Conservation (phyloP, 2,797 vertebrate species). For the Sciaenops ocellatus region DNA sequence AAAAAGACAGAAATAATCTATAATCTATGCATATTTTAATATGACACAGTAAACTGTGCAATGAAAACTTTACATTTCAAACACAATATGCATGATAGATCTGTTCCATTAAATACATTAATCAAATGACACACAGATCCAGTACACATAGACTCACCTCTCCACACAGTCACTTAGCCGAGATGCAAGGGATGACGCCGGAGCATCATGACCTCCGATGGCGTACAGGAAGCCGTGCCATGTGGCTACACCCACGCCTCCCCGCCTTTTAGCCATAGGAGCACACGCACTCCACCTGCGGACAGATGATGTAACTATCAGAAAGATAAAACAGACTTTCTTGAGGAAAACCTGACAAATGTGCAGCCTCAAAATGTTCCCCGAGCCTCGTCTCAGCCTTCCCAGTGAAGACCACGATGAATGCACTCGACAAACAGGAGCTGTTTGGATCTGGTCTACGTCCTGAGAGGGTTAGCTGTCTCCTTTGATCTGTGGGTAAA, state of each 20-base stretch:
- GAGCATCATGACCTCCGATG: constrained; percentile 97
- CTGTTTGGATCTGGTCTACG: constrained; percentile 23
- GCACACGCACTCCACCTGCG: constrained; percentile 94
- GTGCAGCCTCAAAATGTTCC: neutral
- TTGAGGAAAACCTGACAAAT: neutral
- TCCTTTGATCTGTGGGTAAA: constrained; percentile 61
- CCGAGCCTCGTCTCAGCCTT: neutral
- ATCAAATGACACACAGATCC: neutral
- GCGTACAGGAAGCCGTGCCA: constrained; percentile 98
- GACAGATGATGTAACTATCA: constrained; percentile 3
- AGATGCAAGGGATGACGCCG: constrained; percentile 94
- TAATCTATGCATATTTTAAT: too few species aligned
- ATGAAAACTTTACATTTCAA: neutral
- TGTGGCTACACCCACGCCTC: constrained; percentile 96
- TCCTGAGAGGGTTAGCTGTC: constrained; percentile 49
- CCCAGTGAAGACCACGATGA: constrained; percentile 26
- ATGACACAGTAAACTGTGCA: too few species aligned
- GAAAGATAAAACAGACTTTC: neutral
- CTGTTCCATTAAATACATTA: too few species aligned
- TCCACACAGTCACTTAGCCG: constrained; percentile 97
- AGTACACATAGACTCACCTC: constrained; percentile 84
- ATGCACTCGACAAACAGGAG: constrained; percentile 31
- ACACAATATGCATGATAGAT: neutral
- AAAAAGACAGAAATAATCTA: too few species aligned
- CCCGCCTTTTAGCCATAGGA: constrained; percentile 97